Conservation (phyloP, 2,113 vertebrate species). For the Malurus elegans region DNA sequence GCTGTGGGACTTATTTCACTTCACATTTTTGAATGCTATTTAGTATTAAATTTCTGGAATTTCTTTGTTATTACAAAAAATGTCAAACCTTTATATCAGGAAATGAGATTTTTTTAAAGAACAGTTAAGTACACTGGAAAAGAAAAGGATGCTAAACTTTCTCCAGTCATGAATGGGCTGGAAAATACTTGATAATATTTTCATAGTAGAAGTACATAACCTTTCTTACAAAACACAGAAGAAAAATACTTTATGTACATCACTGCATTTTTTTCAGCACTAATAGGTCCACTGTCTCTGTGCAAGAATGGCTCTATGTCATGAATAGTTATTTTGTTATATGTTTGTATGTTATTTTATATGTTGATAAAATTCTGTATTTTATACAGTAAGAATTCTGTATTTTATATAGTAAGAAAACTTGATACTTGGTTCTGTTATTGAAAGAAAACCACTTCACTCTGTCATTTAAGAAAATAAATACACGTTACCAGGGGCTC, state of each 20-base stretch:
- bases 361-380: background rate
- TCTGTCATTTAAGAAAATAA: background rate
- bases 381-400: background rate
- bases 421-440: background rate
- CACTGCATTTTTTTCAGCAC: background rate
- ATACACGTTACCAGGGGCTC: background rate
- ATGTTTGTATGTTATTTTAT: background rate
- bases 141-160: background rate
- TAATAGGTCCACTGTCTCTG: background rate
- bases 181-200: background rate
- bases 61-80: background rate
- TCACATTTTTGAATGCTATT: background rate
- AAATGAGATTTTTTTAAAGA: background rate
- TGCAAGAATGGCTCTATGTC: background rate
- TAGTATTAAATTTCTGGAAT: background rate
- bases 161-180: background rate
- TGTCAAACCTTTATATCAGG: background rate
- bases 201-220: background rate
- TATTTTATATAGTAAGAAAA: background rate
- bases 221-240: background rate
- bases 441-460: background rate
- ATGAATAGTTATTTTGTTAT: background rate
- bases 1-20: accelerated
- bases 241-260: background rate
- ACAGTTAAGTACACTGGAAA: background rate